These are phyloP conservation scores for Chloropsis cyanopogon DNA, from an alignment of 2,113 vertebrate genomes.

Conservation along the genomic window DNA sequence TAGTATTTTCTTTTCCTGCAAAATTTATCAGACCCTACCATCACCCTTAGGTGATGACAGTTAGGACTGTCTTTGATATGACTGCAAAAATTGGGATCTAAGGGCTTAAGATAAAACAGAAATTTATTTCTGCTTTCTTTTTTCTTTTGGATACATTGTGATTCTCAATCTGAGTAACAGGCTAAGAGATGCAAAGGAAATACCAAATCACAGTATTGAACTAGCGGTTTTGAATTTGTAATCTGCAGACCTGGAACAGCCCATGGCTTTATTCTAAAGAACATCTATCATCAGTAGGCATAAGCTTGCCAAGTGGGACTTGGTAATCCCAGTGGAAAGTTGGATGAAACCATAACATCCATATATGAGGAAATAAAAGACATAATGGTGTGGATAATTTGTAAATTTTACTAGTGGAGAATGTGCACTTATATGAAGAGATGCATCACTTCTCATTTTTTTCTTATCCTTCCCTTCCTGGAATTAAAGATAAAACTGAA, in stretches of 20 bases:
- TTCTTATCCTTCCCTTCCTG: background rate
- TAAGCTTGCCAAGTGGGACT: background rate
- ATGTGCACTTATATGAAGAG: background rate
- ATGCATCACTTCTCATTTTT: background rate
- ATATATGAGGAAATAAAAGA: background rate
- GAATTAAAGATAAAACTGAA: background rate
- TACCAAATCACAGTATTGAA: background rate
- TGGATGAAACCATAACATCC: background rate
- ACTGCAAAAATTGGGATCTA: background rate
- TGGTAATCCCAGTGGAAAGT: background rate
- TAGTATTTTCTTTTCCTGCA: background rate
- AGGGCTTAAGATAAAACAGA: background rate
- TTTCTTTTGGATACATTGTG: background rate
- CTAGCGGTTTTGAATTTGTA: background rate
- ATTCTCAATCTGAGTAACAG: background rate
- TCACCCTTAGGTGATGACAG: background rate
- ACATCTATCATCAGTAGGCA: background rate
- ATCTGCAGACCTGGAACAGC: background rate
- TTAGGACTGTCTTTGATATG: background rate
- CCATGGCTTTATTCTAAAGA: background rate
- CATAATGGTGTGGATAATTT: background rate
- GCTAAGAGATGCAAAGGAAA: background rate
- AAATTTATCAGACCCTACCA: background rate
- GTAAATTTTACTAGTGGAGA: background rate
- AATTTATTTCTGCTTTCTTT: background rate